phyloP scores from a whole-genome alignment of 2,113 vertebrate species.

The Corythornis cristatus region DNA sequence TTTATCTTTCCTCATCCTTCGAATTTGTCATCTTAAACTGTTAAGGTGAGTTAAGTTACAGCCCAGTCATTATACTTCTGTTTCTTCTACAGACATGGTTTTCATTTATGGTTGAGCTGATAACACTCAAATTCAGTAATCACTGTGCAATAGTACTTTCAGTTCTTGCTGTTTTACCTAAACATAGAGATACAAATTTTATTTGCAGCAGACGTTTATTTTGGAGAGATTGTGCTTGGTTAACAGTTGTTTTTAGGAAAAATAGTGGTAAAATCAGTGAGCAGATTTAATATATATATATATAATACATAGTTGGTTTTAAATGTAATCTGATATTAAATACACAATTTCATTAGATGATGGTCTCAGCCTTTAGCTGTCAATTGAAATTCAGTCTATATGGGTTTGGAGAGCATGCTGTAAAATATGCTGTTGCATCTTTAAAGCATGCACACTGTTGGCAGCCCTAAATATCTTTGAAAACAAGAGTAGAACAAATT shows the following conservation, averaged over 20 bases:
- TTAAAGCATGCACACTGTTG: background rate
- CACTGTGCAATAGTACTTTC: too few relatives aligned
- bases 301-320: background rate
- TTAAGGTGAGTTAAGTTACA: background rate
- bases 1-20: background rate
- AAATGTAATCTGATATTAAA: background rate
- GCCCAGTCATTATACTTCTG: background rate
- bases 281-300: background rate
- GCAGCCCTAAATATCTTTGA: background rate
- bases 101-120: background rate
- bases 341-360: accelerated
- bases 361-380: background rate
- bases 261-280: background rate
- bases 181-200: too few relatives aligned
- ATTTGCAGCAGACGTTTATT: too few relatives aligned
- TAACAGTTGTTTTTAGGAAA: background rate
- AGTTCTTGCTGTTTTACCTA: too few relatives aligned
- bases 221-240: background rate
- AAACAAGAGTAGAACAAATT: background rate
- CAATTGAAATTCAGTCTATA: background rate
- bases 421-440: background rate
- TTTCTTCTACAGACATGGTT: background rate
- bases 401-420: background rate
- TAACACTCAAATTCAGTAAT: background rate
- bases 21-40: background rate